A percentile compares a stretch with the other conserved stretches of the same genome.
Conservation (phyloP, 2,113 vertebrate species). For the Neopipo cinnamomea region DNA sequence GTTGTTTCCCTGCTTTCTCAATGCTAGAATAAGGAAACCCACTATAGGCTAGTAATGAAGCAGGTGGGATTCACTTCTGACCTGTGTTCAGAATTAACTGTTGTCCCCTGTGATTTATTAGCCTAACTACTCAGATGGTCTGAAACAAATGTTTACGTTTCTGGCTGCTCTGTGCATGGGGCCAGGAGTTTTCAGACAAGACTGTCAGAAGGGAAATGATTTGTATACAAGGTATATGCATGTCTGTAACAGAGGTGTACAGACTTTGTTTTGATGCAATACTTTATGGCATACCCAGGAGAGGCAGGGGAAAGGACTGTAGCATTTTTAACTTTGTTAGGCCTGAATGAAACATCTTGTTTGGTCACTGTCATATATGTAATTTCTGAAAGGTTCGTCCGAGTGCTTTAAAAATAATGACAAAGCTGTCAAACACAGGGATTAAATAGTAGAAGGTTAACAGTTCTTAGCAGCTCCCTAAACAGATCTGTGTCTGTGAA, state of each 20-base stretch:
- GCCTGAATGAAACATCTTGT: not conserved
- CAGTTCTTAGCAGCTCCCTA: not conserved
- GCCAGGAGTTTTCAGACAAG: not conserved
- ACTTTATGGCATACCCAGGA: not conserved
- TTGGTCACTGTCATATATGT: not conserved
- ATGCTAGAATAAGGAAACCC: not conserved
- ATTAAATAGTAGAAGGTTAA: not conserved
- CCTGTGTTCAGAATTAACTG: not conserved
- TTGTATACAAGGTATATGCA: not conserved
- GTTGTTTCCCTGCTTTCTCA: not conserved
- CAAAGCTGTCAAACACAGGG: not conserved
- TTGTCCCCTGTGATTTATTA: not conserved
- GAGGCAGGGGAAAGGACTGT: not conserved
- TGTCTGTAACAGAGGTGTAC: not conserved
- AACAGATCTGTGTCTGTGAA: too few species aligned
- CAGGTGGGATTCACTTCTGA: not conserved
- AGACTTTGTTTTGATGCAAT: not conserved
- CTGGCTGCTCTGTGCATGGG: not conserved
- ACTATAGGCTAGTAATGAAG: not conserved
- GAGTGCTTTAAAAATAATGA: not conserved
- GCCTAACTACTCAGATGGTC: not conserved
- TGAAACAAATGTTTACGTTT: not conserved
- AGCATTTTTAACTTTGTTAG: not conserved
- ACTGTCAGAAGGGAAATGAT: not conserved
- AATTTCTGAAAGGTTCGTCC: not conserved